These are phyloP conservation scores for Catharus minimus DNA, from an alignment of 2,113 vertebrate species.

Conservation along the genomic window DNA sequence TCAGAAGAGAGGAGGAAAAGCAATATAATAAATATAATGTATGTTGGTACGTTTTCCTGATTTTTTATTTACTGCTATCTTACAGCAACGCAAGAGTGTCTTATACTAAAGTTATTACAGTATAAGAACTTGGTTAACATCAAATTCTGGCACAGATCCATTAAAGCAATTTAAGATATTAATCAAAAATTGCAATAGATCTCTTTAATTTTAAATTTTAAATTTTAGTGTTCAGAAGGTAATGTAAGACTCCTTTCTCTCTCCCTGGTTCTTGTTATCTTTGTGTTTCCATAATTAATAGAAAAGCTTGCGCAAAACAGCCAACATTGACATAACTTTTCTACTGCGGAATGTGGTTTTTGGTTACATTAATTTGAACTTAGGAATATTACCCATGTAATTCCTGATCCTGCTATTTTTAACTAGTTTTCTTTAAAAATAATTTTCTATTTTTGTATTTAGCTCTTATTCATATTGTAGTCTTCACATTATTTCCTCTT, in stretches of 20 bases:
- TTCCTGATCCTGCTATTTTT: neutral
- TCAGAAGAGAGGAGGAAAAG: neutral
- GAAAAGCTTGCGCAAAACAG: neutral
- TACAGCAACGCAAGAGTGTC: neutral
- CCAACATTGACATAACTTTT: accelerated
- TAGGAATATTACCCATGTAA: neutral
- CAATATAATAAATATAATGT: neutral
- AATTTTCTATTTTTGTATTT: neutral
- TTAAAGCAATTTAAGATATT: neutral
- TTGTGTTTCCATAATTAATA: neutral
- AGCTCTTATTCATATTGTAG: neutral
- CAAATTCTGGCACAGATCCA: neutral
- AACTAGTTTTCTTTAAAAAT: neutral
- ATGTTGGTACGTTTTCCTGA: neutral
- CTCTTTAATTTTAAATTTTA: neutral
- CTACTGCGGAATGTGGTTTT: neutral
- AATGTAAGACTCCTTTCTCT: neutral
- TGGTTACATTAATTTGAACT: neutral
- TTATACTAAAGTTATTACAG: neutral
- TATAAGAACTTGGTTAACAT: neutral
- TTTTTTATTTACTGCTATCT: neutral
- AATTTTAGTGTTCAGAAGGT: neutral
- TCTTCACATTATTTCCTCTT: neutral
- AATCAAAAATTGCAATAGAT: neutral
- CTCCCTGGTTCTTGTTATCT: neutral